These are phyloP conservation scores for Carollia perspicillata DNA, from an alignment of 2,113 vertebrate species.

Conservation along the genomic window DNA sequence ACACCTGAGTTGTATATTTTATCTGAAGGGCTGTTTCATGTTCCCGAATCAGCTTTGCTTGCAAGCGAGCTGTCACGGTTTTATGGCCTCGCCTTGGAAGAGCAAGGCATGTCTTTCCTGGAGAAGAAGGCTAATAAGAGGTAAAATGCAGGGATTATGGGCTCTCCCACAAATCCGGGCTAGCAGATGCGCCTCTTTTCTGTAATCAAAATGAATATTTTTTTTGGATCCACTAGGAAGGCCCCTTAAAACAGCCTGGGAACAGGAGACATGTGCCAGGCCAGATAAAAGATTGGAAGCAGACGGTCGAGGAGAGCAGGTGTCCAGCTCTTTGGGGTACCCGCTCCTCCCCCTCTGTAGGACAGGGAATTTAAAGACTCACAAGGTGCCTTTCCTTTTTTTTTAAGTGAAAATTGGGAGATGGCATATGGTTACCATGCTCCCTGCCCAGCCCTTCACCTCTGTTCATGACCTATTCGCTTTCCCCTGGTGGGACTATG, in stretches of 20 bases:
- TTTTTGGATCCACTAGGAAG: constrained; percentile 61
- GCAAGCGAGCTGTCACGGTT: constrained; percentile 72
- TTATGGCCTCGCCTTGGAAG: constrained; percentile 76
- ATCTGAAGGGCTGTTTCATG: constrained; percentile 79
- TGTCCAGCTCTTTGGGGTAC: constrained; percentile 34
- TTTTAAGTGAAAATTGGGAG: neutral
- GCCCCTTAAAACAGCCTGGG: constrained; percentile 24
- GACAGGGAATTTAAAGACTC: neutral
- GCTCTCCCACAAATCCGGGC: constrained; percentile 61
- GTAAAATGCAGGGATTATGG: constrained; percentile 72
- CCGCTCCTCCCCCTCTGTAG: neutral
- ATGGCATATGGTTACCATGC: neutral
- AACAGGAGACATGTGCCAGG: neutral
- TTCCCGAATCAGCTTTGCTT: constrained; percentile 72
- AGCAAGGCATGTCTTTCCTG: constrained; percentile 74
- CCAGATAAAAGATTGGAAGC: constrained; percentile 23
- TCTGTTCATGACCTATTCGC: neutral
- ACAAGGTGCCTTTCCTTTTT: constrained; percentile 17
- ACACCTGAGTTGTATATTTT: constrained; percentile 78
- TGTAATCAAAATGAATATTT: constrained; percentile 66
- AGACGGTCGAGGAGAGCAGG: constrained; percentile 51
- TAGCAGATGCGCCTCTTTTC: constrained; percentile 61
- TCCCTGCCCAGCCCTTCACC: neutral
- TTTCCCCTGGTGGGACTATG: neutral
- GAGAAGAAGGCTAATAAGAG: constrained; percentile 77